These are phyloP conservation scores for Lates calcarifer DNA, from an alignment of 2,113 vertebrate species.

Conservation along the genomic window DNA sequence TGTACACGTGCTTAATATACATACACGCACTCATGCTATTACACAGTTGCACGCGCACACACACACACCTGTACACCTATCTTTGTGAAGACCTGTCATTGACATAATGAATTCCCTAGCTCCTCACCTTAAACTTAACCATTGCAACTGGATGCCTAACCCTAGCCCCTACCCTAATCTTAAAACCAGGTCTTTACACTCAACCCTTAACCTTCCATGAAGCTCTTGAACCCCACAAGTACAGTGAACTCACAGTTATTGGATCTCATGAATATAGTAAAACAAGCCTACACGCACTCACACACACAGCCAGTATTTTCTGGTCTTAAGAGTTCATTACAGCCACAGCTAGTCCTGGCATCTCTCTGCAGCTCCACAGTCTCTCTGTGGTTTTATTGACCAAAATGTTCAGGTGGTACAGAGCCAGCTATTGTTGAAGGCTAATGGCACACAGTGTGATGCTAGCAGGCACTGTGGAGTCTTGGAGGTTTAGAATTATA, in stretches of 20 bases:
- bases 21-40: neutral
- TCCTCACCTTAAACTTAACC: no score
- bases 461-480: conserved; percentile 53
- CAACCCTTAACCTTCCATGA: no score
- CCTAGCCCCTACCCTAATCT: no score
- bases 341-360: conserved; percentile 67
- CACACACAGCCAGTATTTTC: conserved; percentile 36
- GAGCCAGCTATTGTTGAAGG: conserved; percentile 62
- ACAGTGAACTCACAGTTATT: no score
- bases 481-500: conserved; percentile 58
- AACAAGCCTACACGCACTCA: neutral
- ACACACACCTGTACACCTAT: no score
- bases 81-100: no score
- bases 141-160: no score
- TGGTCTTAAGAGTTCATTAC: conserved; percentile 75
- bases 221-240: no score
- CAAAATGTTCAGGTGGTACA: conserved; percentile 66
- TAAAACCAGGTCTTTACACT: no score
- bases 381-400: conserved; percentile 71
- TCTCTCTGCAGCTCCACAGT: conserved; percentile 60
- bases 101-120: no score
- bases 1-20: conserved; percentile 13
- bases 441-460: conserved; percentile 74
- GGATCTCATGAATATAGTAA: no score
- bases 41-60: neutral